These are phyloP conservation scores for Acromyrmex charruanus DNA, from an alignment of 1,140 invertebrate species.

Conservation along the genomic window DNA sequence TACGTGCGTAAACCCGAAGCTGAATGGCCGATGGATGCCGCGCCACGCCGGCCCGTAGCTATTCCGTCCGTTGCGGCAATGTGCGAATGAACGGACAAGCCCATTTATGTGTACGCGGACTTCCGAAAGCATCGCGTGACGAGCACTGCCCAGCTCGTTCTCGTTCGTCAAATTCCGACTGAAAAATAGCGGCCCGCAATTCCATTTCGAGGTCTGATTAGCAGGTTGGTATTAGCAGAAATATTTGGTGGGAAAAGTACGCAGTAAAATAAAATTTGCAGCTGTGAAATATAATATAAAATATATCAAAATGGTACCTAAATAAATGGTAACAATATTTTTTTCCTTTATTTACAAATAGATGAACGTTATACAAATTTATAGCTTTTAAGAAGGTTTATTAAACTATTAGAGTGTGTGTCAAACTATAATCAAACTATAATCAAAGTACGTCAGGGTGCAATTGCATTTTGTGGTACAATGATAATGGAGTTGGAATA, in stretches of 20 bases:
- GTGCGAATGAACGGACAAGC: slow-evolving; percentile 60
- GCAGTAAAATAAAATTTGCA: slow-evolving; percentile 17
- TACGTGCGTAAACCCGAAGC: slow-evolving; percentile 76
- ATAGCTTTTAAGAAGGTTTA: background rate
- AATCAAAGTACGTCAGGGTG: slow-evolving; percentile 4
- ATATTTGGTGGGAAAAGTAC: background rate
- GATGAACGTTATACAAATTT: background rate
- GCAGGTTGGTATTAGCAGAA: slow-evolving; percentile 12
- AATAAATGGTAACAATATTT: background rate
- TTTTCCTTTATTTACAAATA: background rate
- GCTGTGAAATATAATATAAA: background rate
- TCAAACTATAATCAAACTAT: background rate
- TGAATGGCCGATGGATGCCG: slow-evolving; percentile 66
- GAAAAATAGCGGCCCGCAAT: slow-evolving; percentile 45
- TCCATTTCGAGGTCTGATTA: slow-evolving; percentile 39
- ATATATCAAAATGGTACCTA: too few species aligned
- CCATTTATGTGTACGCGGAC: slow-evolving; percentile 56
- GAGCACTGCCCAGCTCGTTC: slow-evolving; percentile 12
- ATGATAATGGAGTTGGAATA: slow-evolving; percentile 58
- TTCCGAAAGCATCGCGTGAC: slow-evolving; percentile 44
- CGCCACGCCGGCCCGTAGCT: slow-evolving; percentile 53
- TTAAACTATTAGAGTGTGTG: background rate
- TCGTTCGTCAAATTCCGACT: slow-evolving; percentile 50
- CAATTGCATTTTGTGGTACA: slow-evolving; percentile 45
- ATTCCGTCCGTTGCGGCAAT: slow-evolving; percentile 67